Percentiles rank a stretch among this genome's conserved stretches.
These are phyloP conservation scores for Habropoda laboriosa DNA, from an alignment of 1,140 invertebrate species.

Conservation along the genomic window DNA sequence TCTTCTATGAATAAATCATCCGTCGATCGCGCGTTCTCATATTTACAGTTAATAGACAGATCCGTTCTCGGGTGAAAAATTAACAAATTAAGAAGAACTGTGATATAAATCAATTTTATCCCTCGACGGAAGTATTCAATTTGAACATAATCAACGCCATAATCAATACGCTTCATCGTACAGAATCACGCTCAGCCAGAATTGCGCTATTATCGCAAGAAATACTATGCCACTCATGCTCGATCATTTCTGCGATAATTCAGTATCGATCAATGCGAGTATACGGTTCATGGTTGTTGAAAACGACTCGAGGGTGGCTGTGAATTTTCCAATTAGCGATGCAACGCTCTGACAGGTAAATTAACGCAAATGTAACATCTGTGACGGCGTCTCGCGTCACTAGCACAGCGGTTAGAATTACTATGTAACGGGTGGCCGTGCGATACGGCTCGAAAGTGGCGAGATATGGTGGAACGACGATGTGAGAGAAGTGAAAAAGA, in stretches of 20 bases:
- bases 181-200: background rate
- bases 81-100: background rate
- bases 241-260: background rate
- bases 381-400: background rate
- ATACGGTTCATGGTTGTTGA: background rate
- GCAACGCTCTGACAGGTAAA: background rate
- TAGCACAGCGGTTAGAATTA: background rate
- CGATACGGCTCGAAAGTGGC: slow-evolving; percentile 17
- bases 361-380: slow-evolving; percentile 24
- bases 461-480: slow-evolving; percentile 1
- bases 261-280: background rate
- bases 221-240: background rate
- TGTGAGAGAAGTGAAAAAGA: slow-evolving; percentile 9
- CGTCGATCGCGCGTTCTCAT: background rate
- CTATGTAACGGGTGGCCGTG: slow-evolving; percentile 35
- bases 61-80: background rate
- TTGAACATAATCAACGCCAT: background rate
- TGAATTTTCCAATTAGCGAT: background rate
- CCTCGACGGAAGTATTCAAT: background rate
- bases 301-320: background rate
- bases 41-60: no score
- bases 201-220: background rate
- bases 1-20: background rate
- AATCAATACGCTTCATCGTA: no score
- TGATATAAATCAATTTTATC: background rate